Evolutionary conservation across 2,113 vertebrate species (phyloP), one percentile per base, ranked within the genome.

Genomic region (Xyrauchen texanus): DNA sequence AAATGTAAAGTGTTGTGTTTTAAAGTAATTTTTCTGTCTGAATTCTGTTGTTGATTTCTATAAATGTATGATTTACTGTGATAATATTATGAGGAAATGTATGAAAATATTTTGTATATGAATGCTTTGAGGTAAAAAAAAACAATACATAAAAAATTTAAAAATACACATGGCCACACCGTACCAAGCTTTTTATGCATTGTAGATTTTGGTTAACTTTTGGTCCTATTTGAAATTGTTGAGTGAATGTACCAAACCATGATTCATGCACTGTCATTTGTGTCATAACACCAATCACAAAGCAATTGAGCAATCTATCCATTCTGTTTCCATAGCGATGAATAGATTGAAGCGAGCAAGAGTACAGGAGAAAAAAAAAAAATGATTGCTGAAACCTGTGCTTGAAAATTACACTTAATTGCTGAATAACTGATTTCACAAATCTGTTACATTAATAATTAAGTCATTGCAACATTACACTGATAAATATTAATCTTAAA

Each of bases 331-430:
- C 91, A 93, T 93, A 83, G 92, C 84, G 89, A 93, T 89, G 76
- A 86, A 74, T 80, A 3, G 88, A 82, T 81, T 90, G 88, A 91
- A 90, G 88, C 87, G 89, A 81, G 88, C 89, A 90, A 91, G 89
- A 92, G 85, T 90, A 84, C 86, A 85, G 81, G 85, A 81, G 84
- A 82, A 86, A 86, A 67, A 82, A 86, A 86, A 67, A 61, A 62
- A 82, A 82, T 88, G 88, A 92, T 90, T 90, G 89, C 90, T 84
- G 88, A 90, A 91, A 91, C 91, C 90, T 92, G 91, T 88, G 88
- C 86, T 89, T 61, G 44, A 69, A 66, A 60, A 58, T 42, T 34
- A 47, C 10, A 8, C 45, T 15, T 80, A 64, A 79, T 34, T 73
- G 77, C 60, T 52, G n/a, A 13, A n/a, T 10, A 47, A 13, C 16